phyloP scores from a whole-genome alignment of 2,797 vertebrate species.

The Tamandua tetradactyla region DNA sequence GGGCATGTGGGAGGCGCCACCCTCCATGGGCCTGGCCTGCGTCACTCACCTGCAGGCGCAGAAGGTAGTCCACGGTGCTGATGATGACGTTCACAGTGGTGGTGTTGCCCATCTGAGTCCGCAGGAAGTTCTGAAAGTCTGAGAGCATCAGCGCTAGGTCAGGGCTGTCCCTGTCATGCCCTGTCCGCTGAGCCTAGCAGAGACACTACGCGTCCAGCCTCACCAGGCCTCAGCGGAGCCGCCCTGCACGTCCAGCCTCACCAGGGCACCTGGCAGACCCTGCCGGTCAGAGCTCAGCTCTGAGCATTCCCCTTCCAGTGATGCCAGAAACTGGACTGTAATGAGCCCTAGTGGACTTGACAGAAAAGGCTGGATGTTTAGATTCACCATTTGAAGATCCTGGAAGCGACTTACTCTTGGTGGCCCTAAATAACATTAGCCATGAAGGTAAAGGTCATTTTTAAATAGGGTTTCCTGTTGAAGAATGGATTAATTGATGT shows the following conservation, averaged over 20 bases:
- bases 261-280: neutral
- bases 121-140: conserved; percentile 99
- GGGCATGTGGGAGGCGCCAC: accelerated
- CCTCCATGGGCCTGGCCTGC: neutral
- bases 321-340: neutral
- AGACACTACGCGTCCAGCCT: neutral
- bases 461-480: neutral
- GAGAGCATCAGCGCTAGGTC: conserved; percentile 68
- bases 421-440: neutral
- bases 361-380: neutral
- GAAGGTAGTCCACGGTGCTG: conserved; percentile 97
- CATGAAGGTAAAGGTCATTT: neutral
- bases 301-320: neutral
- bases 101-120: conserved; percentile 98
- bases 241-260: neutral
- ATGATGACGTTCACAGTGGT: conserved; percentile 99
- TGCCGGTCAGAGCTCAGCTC: neutral
- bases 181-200: neutral
- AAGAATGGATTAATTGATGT: neutral
- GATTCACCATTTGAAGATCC: neutral
- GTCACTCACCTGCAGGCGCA: conserved; percentile 94
- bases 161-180: neutral
- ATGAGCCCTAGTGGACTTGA: neutral
- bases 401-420: neutral
- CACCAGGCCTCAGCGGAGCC: no score